Evolutionary conservation across 2,888 invertebrate genomes (phyloP), one percentile per base, ranked within the genome.

Genomic region (Sesia apiformis): DNA sequence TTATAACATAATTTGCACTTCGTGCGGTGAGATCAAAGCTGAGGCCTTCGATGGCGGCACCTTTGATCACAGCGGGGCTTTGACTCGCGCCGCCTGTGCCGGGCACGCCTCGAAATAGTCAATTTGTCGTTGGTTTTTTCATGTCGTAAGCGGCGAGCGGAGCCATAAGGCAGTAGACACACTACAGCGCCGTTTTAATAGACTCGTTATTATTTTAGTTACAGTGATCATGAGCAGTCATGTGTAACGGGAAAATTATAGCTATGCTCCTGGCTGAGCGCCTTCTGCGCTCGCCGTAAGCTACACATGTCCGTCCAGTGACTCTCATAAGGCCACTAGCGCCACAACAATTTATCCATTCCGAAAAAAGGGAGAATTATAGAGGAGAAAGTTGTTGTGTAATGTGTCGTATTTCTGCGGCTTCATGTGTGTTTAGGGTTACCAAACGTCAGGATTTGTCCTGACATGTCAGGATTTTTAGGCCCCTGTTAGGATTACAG

Each of bases 1-100:
- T 87, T 88, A 89, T 87, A 89, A 88, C 87, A 89, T 90, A 90
- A 90, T 90, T 90, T 90, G 90, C 90, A 90, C 89, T 89, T 88
- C 81, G 77, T 75, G 87, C 89, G 88, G 89, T 73, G 72, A 84
- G 82, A 88, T 90, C 89, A 90, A 90, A 89, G 89, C 73, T 66
- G 69, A 74, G 77, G 78, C 81, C 78, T 72, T 79, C 79, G 81
- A 75, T 77, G 84, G 79, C 89, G 89, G 90, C 74, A 74, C 82
- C 85, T 90, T 90, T 90, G 88, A 90, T 90, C 88, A 81, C 75
- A 68, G 69, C 75, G 76, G 76, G 72, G 82, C 85, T 87, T 89
- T 88, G 85, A 86, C 69, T 73, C 78, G 76, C 72, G 81, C 87
- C 86, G 84, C 84, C 84, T 76, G 79, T 77, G 75, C 78, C 74